Conservation (phyloP, 1,140 invertebrate genomes). For the Tetranychus cinnabarinus region DNA sequence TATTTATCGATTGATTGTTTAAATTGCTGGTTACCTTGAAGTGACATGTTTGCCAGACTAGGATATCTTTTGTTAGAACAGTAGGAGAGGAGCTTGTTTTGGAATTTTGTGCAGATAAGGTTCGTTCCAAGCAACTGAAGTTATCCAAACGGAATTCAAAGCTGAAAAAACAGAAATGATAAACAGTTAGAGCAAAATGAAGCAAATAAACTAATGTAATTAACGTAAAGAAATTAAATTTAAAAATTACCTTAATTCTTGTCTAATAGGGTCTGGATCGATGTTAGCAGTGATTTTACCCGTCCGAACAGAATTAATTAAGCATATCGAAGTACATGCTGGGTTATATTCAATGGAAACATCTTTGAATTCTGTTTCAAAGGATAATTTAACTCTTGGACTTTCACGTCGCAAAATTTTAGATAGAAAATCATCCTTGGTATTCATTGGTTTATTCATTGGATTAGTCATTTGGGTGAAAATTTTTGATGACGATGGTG, state of each 20-base stretch:
- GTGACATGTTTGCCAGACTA: not conserved
- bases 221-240: not conserved
- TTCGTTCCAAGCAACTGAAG: no score
- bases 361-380: not conserved
- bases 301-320: not conserved
- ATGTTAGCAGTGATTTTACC: not conserved
- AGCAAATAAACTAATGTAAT: not conserved
- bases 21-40: not conserved
- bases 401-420: not conserved
- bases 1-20: no score
- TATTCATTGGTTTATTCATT: not conserved
- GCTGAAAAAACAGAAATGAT: not conserved
- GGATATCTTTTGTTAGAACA: not conserved
- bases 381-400: not conserved
- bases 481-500: not conserved
- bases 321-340: not conserved
- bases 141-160: not conserved
- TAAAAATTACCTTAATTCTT: not conserved
- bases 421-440: not conserved
- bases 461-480: not conserved
- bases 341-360: not conserved
- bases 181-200: not conserved
- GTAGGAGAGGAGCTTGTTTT: no score
- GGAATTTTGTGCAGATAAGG: no score
- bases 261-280: not conserved